These are phyloP conservation scores for Exephanes ischioxanthus DNA, from an alignment of 2,888 invertebrate genomes.

Conservation along the genomic window DNA sequence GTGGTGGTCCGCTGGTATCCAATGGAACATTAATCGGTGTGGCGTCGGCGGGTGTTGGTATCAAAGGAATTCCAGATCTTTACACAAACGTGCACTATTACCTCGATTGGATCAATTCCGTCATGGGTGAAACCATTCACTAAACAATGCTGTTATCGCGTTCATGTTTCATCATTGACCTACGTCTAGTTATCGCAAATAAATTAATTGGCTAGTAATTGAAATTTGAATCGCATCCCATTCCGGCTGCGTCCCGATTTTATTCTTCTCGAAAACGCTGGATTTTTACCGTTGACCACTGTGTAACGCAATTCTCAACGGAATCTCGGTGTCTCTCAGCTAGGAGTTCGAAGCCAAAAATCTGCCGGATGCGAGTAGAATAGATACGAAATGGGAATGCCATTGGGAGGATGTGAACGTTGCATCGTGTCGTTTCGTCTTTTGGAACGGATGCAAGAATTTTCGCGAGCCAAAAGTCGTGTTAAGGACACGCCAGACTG, in stretches of 20 bases:
- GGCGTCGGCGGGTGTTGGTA: neutral
- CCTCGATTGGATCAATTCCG: neutral
- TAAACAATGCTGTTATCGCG: neutral
- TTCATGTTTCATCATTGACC: neutral
- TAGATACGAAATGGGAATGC: slow-evolving; percentile 53
- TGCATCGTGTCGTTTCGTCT: slow-evolving; percentile 46
- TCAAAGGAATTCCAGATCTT: neutral
- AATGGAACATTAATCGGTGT: neutral
- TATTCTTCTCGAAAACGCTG: neutral
- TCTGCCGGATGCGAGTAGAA: slow-evolving; percentile 62
- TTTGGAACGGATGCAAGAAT: slow-evolving; percentile 62
- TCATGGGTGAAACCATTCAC: neutral
- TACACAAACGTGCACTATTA: slow-evolving; percentile 9
- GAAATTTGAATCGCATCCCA: neutral
- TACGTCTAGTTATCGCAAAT: neutral
- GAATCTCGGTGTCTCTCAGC: neutral
- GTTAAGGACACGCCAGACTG: slow-evolving; percentile 41
- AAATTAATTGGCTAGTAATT: neutral
- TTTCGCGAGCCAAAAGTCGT: slow-evolving; percentile 54
- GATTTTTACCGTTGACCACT: neutral
- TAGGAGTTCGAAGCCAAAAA: slow-evolving; percentile 57
- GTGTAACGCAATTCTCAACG: neutral
- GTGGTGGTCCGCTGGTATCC: neutral
- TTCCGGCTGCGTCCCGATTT: neutral
- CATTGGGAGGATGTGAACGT: slow-evolving; percentile 51